A percentile compares a stretch with the other conserved stretches of the same genome.
phyloP scores from a whole-genome alignment of 2,797 vertebrate species.

The Nothura maculosa region DNA sequence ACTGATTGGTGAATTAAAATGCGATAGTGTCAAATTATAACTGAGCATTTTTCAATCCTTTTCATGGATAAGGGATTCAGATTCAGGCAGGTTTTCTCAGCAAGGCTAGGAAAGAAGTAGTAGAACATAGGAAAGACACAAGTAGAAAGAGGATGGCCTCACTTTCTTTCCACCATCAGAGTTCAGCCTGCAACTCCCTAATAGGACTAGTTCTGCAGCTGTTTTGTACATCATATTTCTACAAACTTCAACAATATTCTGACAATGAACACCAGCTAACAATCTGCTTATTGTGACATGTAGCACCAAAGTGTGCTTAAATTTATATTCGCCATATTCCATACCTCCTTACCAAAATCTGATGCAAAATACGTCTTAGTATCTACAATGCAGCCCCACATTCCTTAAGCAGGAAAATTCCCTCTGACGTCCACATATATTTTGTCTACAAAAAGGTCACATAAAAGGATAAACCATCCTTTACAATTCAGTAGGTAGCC shows the following conservation, averaged over 20 bases:
- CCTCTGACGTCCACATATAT: neutral
- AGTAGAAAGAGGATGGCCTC: neutral
- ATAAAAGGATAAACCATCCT: neutral
- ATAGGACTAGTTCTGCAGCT: neutral
- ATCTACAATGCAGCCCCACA: neutral
- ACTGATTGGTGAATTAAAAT: neutral
- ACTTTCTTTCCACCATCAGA: neutral
- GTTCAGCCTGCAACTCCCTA: neutral
- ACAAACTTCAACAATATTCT: neutral
- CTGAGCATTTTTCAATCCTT: neutral
- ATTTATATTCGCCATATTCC: neutral
- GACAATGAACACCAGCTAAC: neutral
- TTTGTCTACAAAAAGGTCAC: neutral
- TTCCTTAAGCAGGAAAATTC: neutral
- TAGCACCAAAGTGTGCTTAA: neutral
- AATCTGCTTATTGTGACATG: neutral
- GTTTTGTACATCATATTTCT: neutral
- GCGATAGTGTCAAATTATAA: neutral
- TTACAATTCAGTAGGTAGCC: neutral
- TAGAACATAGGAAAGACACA: neutral
- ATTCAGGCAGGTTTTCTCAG: neutral
- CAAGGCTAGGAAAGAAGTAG: neutral
- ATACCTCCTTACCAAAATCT: neutral
- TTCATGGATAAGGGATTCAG: neutral
- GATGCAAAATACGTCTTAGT: neutral